Base-by-base conservation (phyloP, 2,797 vertebrate species). In the Paratrypauchen microcephalus region DNA sequence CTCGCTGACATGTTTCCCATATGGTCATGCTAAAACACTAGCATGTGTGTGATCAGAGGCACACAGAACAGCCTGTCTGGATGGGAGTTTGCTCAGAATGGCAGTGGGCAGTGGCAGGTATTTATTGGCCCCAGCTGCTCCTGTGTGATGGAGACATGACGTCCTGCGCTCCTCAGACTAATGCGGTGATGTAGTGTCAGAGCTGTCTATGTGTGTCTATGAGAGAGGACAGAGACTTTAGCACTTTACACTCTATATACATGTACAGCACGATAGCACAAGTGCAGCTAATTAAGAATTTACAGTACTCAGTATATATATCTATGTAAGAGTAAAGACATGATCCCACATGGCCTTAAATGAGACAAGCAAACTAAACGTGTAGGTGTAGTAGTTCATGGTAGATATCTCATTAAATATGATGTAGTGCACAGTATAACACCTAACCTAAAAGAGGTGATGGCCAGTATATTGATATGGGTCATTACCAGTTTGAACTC, bases 71-170 rank as follows among this genome's bases (percentile, higher is more conserved):
- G 19, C 39, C 32, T 39, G 59, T 39, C 12, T 62, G 36, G 1
- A 16, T 41, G 6, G 16, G 60, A 12, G 59, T 13, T n/a, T 32
- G 60, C 36, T 62, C 36, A 62, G 36, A 24, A 23, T 45, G 60
- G 21, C 36, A 24, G 60, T 13, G 60, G n/a, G 36, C 60, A 45
- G 36, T 41, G 60, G 60, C 60, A 62, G 60, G 60, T 62, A 23
- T 45, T 45, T 62, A 62, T 62, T 62, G 36, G 60, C 36, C 13
- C 36, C 60, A 62, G 60, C 60, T 45, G 60, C 60, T 41, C 32
- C 9, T 13, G 19, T 23, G 36, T 41, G 60, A 62, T 41, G 36
- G 60, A 62, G 60, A 62, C 60, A 62, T 62, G 60, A 62, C 36
- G 60, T 62, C 60, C 60, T 45, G 60, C 60, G 4, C 59, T 19